These are phyloP conservation scores for Taenioides sp. DNA, from an alignment of 2,797 vertebrate genomes.

Conservation along the genomic window DNA sequence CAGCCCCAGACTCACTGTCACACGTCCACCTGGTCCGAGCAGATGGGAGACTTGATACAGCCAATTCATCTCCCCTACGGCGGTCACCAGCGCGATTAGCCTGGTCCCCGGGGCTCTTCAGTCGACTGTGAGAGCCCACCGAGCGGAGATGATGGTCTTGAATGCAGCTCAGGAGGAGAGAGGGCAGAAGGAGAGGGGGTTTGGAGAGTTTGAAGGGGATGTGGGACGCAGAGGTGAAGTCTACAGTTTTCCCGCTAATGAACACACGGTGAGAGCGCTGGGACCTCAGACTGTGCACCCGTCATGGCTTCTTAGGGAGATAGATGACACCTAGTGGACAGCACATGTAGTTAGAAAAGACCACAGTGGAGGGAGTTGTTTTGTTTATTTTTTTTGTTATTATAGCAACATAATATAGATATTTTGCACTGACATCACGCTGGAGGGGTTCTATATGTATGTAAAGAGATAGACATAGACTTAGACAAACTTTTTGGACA, in stretches of 20 bases:
- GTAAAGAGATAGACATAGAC: too few relatives aligned
- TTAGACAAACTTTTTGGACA: too few relatives aligned
- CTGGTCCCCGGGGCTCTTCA: conserved; percentile 38
- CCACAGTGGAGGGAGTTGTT: background rate
- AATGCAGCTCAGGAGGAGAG: background rate
- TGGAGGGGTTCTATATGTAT: too few relatives aligned
- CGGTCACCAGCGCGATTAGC: conserved; percentile 59
- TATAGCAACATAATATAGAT: too few relatives aligned
- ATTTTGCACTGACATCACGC: too few relatives aligned
- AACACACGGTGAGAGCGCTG: background rate
- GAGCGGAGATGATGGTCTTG: conserved; percentile 27
- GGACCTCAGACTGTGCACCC: background rate
- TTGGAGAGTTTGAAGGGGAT: background rate
- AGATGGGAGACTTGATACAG: conserved; percentile 71
- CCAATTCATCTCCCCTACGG: conserved; percentile 69
- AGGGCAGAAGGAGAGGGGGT: background rate
- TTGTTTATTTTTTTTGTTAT: background rate
- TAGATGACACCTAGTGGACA: conserved; percentile 19
- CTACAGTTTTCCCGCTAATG: conserved; percentile 13
- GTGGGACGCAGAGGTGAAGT: background rate
- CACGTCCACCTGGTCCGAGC: conserved; percentile 68
- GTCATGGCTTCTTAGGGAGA: background rate
- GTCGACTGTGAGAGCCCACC: conserved; percentile 21
- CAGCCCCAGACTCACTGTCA: conserved; percentile 45
- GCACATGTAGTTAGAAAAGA: background rate